Evolutionary conservation across 1,140 invertebrate genomes (phyloP), one percentile per base, ranked within the genome.

Genomic region (Drosophila grimshawi): DNA sequence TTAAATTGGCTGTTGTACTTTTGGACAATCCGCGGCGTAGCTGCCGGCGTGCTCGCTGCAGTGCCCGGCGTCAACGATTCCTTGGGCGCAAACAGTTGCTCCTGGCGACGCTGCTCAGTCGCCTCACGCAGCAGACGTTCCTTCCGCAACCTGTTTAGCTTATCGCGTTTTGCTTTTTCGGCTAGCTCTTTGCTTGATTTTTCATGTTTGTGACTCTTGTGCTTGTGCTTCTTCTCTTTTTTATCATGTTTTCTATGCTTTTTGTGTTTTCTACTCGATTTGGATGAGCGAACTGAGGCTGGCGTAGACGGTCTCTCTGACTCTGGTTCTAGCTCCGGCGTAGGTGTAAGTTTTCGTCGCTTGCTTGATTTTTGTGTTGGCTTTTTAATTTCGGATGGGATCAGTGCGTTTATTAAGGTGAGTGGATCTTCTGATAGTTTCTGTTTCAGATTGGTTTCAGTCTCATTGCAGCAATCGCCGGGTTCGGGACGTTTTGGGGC

Each of bases 111-210:
- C 85, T 95, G 95, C 93, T 99, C 98, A 70, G 94, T 93, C 57
- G 93, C 93, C 93, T 99, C 98, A 52, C 98, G 93, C 90, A 95
- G 94, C 39, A 98, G 91, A 79, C 98, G 94, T 91, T 97, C 96
- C 76, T 95, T 94, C 92, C 98, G 94, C 45, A 99, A 93, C 79
- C 95, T 94, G 88, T 97, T 95, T 10, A 99, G 93, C 86, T 95
- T 94, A 51, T 85, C 69, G 61, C 74, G 60, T 62, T 92, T 82
- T 68, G 62, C 52, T 5, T 7, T 39, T 2, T 43, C 57, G 0
- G 48, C 53, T 2, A 53, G 11, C 10, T 63, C 66, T 92, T 92
- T 92, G 41, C 3, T 56, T 11, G 32, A n/a, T 5, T 76, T 92
- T 0, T 92, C 91, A 93, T 91, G 75, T 90, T 91, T 93, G 92